A percentile compares a stretch with the other conserved stretches of the same genome.
phyloP scores from a whole-genome alignment of 1,140 invertebrate genomes.

The Drosophila eugracilis region DNA sequence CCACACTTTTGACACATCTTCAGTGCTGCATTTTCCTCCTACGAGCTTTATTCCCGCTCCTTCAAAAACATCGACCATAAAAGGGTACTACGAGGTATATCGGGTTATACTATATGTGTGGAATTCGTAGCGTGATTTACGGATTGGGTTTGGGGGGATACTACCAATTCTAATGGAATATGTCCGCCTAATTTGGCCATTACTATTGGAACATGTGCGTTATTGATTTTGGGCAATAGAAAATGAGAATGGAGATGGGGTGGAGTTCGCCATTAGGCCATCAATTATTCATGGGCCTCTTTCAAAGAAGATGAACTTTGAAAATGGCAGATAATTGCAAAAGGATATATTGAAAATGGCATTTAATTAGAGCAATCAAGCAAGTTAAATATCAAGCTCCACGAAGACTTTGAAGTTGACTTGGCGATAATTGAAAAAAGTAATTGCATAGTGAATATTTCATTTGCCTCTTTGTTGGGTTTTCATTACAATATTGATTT shows the following conservation, averaged over 20 bases:
- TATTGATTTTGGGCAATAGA: conserved; percentile 33
- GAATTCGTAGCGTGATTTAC: conserved; percentile 6
- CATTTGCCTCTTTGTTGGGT: not conserved
- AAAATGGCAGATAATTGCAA: conserved; percentile 17
- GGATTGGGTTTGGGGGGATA: conserved; percentile 1
- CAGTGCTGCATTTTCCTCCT: conserved; percentile 72
- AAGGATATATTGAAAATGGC: not conserved
- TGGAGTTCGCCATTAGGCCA: conserved; percentile 1
- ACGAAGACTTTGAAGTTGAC: not conserved
- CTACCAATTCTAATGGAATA: conserved; percentile 13
- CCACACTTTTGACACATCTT: conserved; percentile 81
- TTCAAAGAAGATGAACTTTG: conserved; percentile 4
- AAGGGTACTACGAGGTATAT: conserved; percentile 32
- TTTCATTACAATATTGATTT: too few species aligned
- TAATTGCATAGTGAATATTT: conserved; percentile 5
- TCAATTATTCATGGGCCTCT: conserved; percentile 7
- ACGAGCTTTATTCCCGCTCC: conserved; percentile 65
- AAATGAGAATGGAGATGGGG: not conserved
- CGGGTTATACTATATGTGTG: conserved; percentile 11
- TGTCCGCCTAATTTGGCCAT: conserved; percentile 15
- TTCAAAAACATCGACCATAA: conserved; percentile 23
- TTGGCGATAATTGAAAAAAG: not conserved
- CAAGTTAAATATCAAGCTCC: not conserved
- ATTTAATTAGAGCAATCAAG: conserved; percentile 23
- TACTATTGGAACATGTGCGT: conserved; percentile 27